Evolutionary conservation across 2,888 invertebrate genomes (phyloP), one percentile per base, ranked within the genome.

Genomic region (Molanna angustata): DNA sequence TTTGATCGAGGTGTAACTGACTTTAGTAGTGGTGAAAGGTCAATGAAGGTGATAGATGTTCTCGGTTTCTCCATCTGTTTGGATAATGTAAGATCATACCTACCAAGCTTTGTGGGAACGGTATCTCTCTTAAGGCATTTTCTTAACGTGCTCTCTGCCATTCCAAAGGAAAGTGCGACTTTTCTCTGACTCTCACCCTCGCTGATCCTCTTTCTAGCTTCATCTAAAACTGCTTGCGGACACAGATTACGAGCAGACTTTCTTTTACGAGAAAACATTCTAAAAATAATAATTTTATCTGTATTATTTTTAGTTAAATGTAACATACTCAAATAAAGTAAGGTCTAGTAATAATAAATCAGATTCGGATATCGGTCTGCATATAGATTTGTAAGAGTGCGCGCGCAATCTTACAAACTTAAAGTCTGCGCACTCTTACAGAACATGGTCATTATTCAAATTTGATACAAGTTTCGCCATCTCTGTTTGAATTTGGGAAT

Each of bases 101-200:
- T 46, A 16, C 58, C 61, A 31, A 61, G 48, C 27, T 32, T 40
- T 17, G 52, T 52, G 42, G 52, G 51, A 17, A 46, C 45, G 16
- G 49, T 37, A 16, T 32, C 48, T 18, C 35, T 18, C 56, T 60
- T 61, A n/a, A n/a, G 27, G 22, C 61, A 20, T 56, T 60, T 61
- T 35, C 60, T 51, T 13, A 61, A 43, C 35, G 61, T 56, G 37
- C 56, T 54, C 49, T 61, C 61, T 17, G 56, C 43, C 45, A 61
- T 58, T 32, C 48, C 57, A 37, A 57, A 17, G n/a, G 16, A 43
- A 43, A 43, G n/a, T 43, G 43, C 22, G 27, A 22, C 43, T 43
- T 43, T 43, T 43, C 43, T 43, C 43, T 43, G 13, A 43, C 14
- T 43, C 16, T 22, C 14, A 22, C 21, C 22, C 2, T 43, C 27